These are phyloP conservation scores for Sialia sialis DNA, from an alignment of 2,113 vertebrate genomes.

Conservation along the genomic window DNA sequence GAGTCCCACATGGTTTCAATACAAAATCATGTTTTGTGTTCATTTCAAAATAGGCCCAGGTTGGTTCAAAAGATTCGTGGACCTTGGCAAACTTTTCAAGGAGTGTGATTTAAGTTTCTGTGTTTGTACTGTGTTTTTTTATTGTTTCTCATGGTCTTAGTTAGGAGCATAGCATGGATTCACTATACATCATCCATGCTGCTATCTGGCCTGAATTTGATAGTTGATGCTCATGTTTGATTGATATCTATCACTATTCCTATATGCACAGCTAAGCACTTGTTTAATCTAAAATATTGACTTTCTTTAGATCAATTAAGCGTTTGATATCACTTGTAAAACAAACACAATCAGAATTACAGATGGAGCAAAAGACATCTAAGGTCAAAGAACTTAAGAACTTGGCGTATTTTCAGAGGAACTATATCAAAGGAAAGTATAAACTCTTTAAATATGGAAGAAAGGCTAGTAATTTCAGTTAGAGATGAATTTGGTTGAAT, in stretches of 20 bases:
- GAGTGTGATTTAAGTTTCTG: slow-evolving; percentile 34
- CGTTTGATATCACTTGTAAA: slow-evolving; percentile 16
- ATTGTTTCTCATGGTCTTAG: slow-evolving; percentile 21
- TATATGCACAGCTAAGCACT: background rate
- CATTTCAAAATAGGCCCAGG: slow-evolving; percentile 12
- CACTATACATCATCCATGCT: background rate
- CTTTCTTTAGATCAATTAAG: slow-evolving; percentile 19
- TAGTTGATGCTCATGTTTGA: slow-evolving; percentile 24
- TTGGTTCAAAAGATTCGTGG: slow-evolving; percentile 53
- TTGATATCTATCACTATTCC: background rate
- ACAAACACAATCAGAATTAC: background rate
- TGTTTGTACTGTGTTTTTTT: slow-evolving; percentile 49
- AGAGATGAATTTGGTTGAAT: background rate
- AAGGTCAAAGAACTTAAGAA: background rate
- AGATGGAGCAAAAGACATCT: background rate
- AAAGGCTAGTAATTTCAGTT: background rate
- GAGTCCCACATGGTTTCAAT: slow-evolving; percentile 57
- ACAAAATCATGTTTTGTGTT: slow-evolving; percentile 39
- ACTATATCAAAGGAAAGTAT: background rate
- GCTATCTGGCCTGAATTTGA: slow-evolving; percentile 13
- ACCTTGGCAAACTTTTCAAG: slow-evolving; percentile 39
- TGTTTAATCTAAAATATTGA: background rate
- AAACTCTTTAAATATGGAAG: background rate
- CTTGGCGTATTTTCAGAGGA: background rate
- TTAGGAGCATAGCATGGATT: slow-evolving; percentile 17